Conservation (phyloP, 2,113 vertebrate species). For the Oxygymnocypris stewartii region DNA sequence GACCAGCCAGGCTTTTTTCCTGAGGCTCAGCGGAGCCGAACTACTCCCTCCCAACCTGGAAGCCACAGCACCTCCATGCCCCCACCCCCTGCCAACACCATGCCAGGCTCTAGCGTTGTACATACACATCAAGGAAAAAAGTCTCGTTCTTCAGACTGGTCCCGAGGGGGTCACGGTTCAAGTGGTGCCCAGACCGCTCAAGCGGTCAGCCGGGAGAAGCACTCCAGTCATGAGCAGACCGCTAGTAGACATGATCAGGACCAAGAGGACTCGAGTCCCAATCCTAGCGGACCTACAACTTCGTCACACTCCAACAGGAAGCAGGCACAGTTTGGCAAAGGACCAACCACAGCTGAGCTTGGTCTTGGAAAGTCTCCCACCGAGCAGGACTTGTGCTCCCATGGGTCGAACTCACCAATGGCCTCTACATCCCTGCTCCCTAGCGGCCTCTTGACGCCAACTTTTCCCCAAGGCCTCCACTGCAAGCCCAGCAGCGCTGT, state of each 20-base stretch:
- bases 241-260: constrained; percentile 83
- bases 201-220: constrained; percentile 77
- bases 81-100: constrained; percentile 69
- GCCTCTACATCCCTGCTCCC: constrained; percentile 66
- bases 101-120: constrained; percentile 48
- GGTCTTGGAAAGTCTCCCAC: constrained; percentile 75
- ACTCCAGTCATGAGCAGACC: constrained; percentile 78
- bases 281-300: constrained; percentile 76
- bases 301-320: constrained; percentile 61
- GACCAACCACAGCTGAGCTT: constrained; percentile 69
- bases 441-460: constrained; percentile 78
- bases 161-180: constrained; percentile 75
- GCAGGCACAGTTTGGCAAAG: constrained; percentile 70
- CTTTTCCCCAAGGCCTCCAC: constrained; percentile 83
- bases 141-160: constrained; percentile 84
- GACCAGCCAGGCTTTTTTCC: constrained; percentile 58
- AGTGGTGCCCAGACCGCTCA: constrained; percentile 68
- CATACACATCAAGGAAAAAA: constrained; percentile 83
- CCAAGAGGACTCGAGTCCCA: constrained; percentile 83
- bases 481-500: constrained; percentile 81
- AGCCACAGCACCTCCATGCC: constrained; percentile 70
- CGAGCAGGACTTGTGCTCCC: constrained; percentile 48
- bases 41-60: constrained; percentile 67
- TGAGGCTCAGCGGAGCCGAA: constrained; percentile 61
- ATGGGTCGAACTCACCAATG: constrained; percentile 79